Evolutionary conservation across 1,140 invertebrate genomes (phyloP).

Genomic region (Octopus sinensis): DNA sequence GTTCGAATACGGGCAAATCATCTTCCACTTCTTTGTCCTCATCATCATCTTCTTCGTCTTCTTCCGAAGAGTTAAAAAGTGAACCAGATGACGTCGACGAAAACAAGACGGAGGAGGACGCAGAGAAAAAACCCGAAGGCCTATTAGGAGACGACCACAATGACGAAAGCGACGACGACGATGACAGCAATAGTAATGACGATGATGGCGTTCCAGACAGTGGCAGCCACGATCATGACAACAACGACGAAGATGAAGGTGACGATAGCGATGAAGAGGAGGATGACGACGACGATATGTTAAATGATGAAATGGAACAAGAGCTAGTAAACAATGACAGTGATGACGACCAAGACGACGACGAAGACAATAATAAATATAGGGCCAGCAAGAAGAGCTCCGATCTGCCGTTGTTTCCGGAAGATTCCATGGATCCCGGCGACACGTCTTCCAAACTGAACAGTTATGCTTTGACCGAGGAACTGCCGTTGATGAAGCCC

Average conservation of each 20-base stretch:
- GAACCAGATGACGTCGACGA: background rate
- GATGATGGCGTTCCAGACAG: background rate
- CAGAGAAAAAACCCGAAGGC: constrained; percentile 3
- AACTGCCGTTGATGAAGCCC: background rate
- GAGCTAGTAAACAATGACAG: too few relatives aligned
- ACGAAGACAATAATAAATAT: background rate
- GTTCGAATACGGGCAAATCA: background rate
- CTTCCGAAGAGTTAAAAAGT: background rate
- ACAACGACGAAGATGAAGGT: background rate
- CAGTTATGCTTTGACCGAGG: background rate
- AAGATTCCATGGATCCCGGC: background rate
- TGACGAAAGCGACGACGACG: background rate
- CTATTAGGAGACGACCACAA: background rate
- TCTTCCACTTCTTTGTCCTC: constrained; percentile 11
- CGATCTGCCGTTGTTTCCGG: background rate
- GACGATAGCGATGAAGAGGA: too few relatives aligned
- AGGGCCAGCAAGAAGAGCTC: background rate
- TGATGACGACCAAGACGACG: background rate
- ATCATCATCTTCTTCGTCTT: constrained; percentile 12
- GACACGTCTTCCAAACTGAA: background rate
- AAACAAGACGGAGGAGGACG: constrained; percentile 7
- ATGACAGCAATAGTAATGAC: background rate
- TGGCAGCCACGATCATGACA: background rate
- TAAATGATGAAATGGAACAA: background rate
- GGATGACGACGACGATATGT: too few relatives aligned